Conservation (phyloP, 2,113 vertebrate genomes). For the Sterna hirundo region DNA sequence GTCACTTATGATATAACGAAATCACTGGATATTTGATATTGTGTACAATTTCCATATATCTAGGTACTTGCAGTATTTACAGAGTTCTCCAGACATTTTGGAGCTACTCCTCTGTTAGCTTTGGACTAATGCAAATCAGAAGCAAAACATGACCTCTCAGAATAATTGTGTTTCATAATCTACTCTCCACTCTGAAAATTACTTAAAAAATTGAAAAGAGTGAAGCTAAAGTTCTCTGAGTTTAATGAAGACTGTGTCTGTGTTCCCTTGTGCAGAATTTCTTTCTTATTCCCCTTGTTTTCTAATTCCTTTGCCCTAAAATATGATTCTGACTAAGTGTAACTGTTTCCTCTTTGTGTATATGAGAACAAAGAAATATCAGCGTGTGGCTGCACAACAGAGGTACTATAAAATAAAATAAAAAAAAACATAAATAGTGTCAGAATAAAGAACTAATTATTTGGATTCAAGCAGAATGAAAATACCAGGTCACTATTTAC, state of each 20-base stretch:
- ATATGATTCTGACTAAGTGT: background rate
- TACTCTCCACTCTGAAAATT: background rate
- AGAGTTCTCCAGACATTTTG: background rate
- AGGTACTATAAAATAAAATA: background rate
- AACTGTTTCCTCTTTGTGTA: background rate
- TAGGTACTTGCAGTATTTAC: background rate
- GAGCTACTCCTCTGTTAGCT: background rate
- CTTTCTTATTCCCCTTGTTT: background rate
- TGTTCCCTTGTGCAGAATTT: background rate
- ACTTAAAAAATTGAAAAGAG: background rate
- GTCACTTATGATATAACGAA: background rate
- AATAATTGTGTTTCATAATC: background rate
- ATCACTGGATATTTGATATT: background rate
- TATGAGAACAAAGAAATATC: background rate
- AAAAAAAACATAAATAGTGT: background rate
- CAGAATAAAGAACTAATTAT: background rate
- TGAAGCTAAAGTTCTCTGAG: background rate
- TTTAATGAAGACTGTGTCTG: background rate
- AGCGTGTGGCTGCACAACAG: background rate
- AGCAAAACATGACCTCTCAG: background rate
- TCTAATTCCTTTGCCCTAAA: background rate
- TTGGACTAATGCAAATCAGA: background rate
- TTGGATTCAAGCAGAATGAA: background rate
- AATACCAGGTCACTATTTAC: background rate
- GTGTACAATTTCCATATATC: background rate